Conservation (phyloP, 2,113 vertebrate species). For the Poicephalus gulielmi region DNA sequence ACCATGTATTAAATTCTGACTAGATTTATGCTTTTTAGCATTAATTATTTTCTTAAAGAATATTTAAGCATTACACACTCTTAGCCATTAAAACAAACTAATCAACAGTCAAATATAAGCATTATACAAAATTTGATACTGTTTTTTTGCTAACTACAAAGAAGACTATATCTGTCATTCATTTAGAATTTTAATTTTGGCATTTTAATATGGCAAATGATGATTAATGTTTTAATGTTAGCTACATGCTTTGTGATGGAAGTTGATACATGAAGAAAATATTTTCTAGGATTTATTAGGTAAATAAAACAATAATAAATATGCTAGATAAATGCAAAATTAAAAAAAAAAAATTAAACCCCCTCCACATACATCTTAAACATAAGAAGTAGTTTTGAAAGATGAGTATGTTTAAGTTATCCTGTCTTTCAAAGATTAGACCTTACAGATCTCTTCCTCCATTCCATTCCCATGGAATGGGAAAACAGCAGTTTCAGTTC, state of each 20-base stretch:
- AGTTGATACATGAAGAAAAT: background rate
- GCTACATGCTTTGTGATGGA: background rate
- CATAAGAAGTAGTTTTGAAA: background rate
- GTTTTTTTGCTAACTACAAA: background rate
- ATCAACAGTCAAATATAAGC: background rate
- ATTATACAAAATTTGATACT: background rate
- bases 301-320: background rate
- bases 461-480: background rate
- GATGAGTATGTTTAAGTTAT: background rate
- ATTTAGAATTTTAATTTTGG: background rate
- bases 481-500: background rate
- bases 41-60: background rate
- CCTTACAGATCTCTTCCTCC: background rate
- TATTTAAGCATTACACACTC: background rate
- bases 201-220: background rate
- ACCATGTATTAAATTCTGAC: background rate
- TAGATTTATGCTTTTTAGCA: background rate
- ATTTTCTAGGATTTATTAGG: background rate
- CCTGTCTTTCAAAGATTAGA: background rate
- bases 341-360: background rate
- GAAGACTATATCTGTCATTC: background rate
- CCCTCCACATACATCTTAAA: background rate
- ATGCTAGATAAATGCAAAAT: background rate
- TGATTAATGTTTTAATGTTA: background rate
- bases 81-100: background rate